Base-by-base conservation (phyloP, 2,797 vertebrate genomes). In the Chrysocyon brachyurus region DNA sequence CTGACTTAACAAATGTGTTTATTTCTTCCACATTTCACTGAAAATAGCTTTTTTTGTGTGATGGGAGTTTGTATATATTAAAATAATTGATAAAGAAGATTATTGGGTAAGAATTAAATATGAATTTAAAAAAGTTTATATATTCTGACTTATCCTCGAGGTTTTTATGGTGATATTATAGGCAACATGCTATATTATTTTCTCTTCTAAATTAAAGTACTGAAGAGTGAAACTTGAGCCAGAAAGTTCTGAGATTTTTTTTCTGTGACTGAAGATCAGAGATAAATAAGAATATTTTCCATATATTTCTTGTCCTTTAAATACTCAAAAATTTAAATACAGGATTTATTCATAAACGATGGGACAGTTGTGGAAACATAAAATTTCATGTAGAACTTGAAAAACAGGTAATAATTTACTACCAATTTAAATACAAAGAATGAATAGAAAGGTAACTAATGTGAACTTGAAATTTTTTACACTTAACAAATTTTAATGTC, bases 1-100 rank as follows among this genome's bases (percentile, higher is more conserved):
- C 96, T 97, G 94, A 91, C 78, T 95, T 97, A 96, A 92, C 54
- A 6, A 90, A 87, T 97, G 78, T 96, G 33, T 96, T 96, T 97
- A 95, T 97, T 98, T 96, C 90, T 95, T 97, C 96, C 88, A 94
- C 89, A 90, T 97, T 97, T 97, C 79, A 93, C 36, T 97, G 88
- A 97, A 97, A 96, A 86, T 97, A 96, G 61, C 7, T 93, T 89
- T 97, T 72, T 95, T 33, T 86, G 2, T 92, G 77, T 96, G 66
- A 87, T 91, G 70, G 33, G 61, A 95, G 46, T 96, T 96, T 97
- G 59, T 97, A 64, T 95, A 68, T 56, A 56, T 91, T 97, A 90
- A 90, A 91, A 89, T 78, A 96, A 90, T 87, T 90, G 24, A 73
- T 97, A 92, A 95, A 92, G 91, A 97, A 95, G 57, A 93, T 89